These are phyloP conservation scores for Hemicentrotus pulcherrimus DNA, from an alignment of 35 echinoderm and acorn worm genomes.

Conservation along the genomic window DNA sequence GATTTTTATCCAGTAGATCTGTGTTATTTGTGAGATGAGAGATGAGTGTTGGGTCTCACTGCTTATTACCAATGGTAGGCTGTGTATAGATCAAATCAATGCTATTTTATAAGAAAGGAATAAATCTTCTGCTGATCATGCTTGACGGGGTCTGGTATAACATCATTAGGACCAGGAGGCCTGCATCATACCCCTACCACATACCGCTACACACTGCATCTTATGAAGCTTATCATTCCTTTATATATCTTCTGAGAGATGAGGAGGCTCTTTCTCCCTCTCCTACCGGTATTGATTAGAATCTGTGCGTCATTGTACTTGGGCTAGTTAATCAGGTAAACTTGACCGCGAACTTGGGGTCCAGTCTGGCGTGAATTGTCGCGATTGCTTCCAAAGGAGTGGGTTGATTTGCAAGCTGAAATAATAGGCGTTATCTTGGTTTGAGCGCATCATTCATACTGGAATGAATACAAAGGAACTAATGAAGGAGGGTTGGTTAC, in stretches of 20 bases:
- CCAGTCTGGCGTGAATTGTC: constrained; percentile 38
- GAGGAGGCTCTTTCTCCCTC: background rate
- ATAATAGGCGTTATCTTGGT: constrained; percentile 50
- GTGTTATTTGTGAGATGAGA: background rate
- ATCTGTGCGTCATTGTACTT: constrained; percentile 12
- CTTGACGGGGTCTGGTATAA: background rate
- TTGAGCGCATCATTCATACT: constrained; percentile 1
- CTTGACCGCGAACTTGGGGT: constrained; percentile 51
- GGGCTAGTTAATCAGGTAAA: background rate
- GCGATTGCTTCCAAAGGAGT: constrained; percentile 20
- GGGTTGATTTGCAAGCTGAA: constrained; percentile 48
- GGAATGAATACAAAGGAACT: background rate
- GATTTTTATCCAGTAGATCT: background rate
- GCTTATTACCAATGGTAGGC: background rate
- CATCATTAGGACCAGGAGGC: background rate
- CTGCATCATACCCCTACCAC: background rate
- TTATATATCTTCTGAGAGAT: background rate
- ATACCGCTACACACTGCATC: background rate
- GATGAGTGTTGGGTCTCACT: background rate
- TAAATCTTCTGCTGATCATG: background rate
- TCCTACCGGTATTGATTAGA: constrained; percentile 25
- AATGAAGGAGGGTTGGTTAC: background rate
- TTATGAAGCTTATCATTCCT: background rate
- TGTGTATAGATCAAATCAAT: constrained; percentile 22
- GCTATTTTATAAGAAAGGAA: background rate